A percentile compares a stretch with the other conserved stretches of the same genome.
Conservation (phyloP, 2,113 vertebrate species). For the Acanthisitta chloris region DNA sequence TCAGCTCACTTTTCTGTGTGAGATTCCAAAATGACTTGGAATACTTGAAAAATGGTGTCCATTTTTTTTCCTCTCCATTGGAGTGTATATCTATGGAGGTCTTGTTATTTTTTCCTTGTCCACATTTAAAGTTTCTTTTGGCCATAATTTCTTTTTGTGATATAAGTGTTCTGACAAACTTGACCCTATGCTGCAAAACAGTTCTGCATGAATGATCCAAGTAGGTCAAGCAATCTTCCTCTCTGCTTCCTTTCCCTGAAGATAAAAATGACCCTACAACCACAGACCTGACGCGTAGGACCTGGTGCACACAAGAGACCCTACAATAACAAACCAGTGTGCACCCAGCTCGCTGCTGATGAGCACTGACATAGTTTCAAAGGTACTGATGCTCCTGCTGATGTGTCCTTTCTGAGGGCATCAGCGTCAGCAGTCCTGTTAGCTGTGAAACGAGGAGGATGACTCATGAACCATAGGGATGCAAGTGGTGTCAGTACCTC, state of each 20-base stretch:
- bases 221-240: not conserved
- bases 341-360: not conserved
- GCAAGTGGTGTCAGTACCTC: not conserved
- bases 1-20: not conserved
- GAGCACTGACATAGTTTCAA: not conserved
- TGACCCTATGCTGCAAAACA: not conserved
- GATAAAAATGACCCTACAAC: not conserved
- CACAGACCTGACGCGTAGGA: rapidly evolving
- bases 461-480: not conserved
- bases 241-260: not conserved
- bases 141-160: not conserved
- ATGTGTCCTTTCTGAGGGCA: slow-evolving; percentile 11
- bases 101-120: not conserved
- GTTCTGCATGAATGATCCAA: slow-evolving; percentile 28
- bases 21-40: not conserved
- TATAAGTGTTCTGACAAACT: slow-evolving; percentile 6
- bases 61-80: not conserved
- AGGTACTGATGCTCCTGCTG: not conserved
- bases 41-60: not conserved
- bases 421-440: not conserved
- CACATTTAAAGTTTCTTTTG: not conserved
- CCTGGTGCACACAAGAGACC: not conserved
- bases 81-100: not conserved
- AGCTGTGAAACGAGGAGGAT: not conserved
- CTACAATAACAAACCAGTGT: not conserved